Evolutionary conservation across 2,888 invertebrate genomes (phyloP).

Genomic region (Dolichopus griseipennis): DNA sequence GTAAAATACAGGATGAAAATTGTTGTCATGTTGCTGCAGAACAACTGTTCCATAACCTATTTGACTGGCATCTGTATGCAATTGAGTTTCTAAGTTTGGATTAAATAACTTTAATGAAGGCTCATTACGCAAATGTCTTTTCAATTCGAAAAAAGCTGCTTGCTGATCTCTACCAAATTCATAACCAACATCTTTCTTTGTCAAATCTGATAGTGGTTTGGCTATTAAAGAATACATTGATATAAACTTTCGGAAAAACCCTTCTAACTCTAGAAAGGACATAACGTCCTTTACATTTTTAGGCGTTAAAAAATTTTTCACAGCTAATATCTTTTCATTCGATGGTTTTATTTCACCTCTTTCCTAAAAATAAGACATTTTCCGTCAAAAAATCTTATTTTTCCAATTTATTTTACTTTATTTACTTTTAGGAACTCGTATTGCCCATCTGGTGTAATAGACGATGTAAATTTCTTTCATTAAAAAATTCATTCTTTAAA

Average conservation of each 20-base stretch:
- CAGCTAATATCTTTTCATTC: background rate
- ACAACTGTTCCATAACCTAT: background rate
- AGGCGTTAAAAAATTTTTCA: background rate
- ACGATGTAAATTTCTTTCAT: conserved; percentile 10
- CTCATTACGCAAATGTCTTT: background rate
- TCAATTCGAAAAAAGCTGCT: background rate
- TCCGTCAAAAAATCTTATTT: too few relatives aligned
- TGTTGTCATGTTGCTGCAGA: background rate
- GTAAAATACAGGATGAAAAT: background rate
- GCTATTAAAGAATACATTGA: conserved; percentile 12
- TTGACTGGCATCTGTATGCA: background rate
- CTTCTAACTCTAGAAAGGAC: conserved; percentile 17
- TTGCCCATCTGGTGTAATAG: conserved; percentile 10
- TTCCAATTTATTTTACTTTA: too few relatives aligned
- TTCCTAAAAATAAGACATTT: too few relatives aligned
- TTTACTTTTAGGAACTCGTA: conserved; percentile 9
- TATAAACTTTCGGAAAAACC: conserved; percentile 16
- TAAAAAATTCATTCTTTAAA: too few relatives aligned
- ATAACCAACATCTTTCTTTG: conserved; percentile 5
- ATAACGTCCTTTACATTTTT: conserved; percentile 13
- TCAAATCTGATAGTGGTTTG: conserved; percentile 12
- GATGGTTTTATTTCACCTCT: background rate
- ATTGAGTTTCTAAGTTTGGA: background rate
- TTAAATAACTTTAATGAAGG: background rate
- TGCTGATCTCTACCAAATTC: too few relatives aligned